These are phyloP conservation scores for Poecile montanus DNA, from an alignment of 2,797 vertebrate species.

Conservation along the genomic window DNA sequence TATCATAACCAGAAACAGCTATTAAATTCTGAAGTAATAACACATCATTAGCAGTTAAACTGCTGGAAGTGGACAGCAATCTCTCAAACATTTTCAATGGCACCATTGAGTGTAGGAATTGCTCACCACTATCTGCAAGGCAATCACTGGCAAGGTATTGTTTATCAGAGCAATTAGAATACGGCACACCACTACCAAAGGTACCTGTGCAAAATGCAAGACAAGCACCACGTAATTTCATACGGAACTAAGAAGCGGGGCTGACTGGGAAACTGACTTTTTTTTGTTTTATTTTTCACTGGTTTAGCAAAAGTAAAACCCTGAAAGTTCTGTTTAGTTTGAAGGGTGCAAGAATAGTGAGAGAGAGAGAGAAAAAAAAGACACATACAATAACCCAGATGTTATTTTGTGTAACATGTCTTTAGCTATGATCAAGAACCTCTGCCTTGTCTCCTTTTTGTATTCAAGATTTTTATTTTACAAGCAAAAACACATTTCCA, in stretches of 20 bases:
- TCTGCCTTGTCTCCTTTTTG: not conserved
- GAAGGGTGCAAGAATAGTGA: not conserved
- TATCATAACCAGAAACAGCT: slow-evolving; percentile 34
- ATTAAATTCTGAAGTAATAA: slow-evolving; percentile 51
- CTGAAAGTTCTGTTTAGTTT: not conserved
- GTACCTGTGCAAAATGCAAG: not conserved
- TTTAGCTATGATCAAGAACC: not conserved
- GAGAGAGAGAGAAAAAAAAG: not conserved
- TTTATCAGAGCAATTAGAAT: not conserved
- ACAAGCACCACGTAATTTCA: not conserved
- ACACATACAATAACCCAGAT: not conserved
- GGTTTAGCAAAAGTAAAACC: not conserved
- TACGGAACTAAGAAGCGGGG: not conserved
- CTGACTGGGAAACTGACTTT: not conserved
- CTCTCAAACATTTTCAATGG: slow-evolving; percentile 1
- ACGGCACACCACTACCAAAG: not conserved
- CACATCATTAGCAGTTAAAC: slow-evolving; percentile 37
- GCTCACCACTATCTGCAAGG: not conserved
- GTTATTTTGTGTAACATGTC: not conserved
- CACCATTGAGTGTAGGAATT: not conserved
- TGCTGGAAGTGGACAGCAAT: not conserved
- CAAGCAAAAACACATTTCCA: not conserved
- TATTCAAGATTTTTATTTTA: slow-evolving; percentile 3
- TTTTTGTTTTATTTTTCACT: not conserved
- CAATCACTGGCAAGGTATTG: not conserved